Base-by-base conservation (phyloP, 2,113 vertebrate species). In the Chlamydotis undulata region DNA sequence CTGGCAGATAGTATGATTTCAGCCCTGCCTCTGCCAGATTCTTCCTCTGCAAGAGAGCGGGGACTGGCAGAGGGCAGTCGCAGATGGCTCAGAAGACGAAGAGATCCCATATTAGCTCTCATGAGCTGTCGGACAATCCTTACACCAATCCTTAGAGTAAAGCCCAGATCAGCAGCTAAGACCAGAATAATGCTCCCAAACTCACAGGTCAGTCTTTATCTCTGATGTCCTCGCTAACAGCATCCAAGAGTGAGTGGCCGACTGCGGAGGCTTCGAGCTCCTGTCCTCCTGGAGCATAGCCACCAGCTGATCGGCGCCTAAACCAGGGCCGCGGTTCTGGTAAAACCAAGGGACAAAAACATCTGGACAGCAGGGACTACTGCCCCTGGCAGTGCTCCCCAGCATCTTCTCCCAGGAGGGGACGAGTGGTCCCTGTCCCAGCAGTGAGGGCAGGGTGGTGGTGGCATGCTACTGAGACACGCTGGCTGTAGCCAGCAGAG, bases 401-500 rank as follows among this genome's bases (percentile, higher is more conserved):
- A 37, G 45, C 71, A n/a, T 14, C 79, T 49, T 45, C 49, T 87
- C 6, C 28, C 23, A 6, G 35, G 57, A 60, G n/a, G 10, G 47
- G 57, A 28, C 0, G 3, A 25, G 81, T 11, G 65, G 69, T n/a
- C 14, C 56, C 57, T 31, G 45, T 68, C 2, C 56, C 69, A 11
- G 83, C 33, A 3, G 45, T 3, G 22, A 50, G 93, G 91, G 82
- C 91, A 81, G 73, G 93, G 74, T 17, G 57, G 75, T 37, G 55
- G 89, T 93, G 95, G 90, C 96, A 95, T 33, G 9, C 47, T 55
- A 74, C 87, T 61, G 89, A 35, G 95, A 88, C 70, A 28, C 79
- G 23, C 97, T 83, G 95, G 90, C 91, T 97, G 50, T 94, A 97
- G 93, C 97, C 97, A 97, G 97, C 93, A 97, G 97, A 97, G 97